A percentile compares a stretch with the other conserved stretches of the same genome.
Evolutionary conservation across 2,888 invertebrate genomes (phyloP).

Genomic region (Ametastegia equiseti): DNA sequence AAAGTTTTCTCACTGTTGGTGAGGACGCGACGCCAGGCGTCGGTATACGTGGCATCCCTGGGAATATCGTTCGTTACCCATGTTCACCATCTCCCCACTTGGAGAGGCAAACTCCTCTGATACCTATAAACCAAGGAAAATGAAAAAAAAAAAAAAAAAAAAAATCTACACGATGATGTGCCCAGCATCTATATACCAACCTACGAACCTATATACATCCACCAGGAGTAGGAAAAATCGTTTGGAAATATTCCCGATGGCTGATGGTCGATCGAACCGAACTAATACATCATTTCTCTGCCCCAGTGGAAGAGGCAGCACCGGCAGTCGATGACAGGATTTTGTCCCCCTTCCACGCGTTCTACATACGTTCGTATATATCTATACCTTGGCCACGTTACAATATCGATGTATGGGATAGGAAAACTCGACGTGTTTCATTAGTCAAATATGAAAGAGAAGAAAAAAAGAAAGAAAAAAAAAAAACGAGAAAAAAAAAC

Average conservation of each 20-base stretch:
- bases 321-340: constrained; percentile 20
- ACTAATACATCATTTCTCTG: constrained; percentile 32
- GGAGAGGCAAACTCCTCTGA: too few species aligned
- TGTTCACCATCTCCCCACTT: too few species aligned
- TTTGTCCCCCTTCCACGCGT: too few species aligned
- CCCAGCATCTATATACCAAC: not conserved
- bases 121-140: too few species aligned
- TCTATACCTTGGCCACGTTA: not conserved
- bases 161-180: too few species aligned
- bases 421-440: not conserved
- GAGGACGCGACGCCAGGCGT: too few species aligned
- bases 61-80: too few species aligned
- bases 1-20: too few species aligned
- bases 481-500: too few species aligned
- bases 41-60: too few species aligned
- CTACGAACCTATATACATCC: not conserved
- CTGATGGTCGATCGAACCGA: not conserved
- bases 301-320: not conserved
- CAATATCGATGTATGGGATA: not conserved
- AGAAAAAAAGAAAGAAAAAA: not conserved
- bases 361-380: not conserved
- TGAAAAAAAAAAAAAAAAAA: too few species aligned
- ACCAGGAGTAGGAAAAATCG: not conserved
- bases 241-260: constrained; percentile 1
- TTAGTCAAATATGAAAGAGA: too few species aligned